Evolutionary conservation across 1,140 invertebrate species (phyloP).

Genomic region (Pteromalus puparum): DNA sequence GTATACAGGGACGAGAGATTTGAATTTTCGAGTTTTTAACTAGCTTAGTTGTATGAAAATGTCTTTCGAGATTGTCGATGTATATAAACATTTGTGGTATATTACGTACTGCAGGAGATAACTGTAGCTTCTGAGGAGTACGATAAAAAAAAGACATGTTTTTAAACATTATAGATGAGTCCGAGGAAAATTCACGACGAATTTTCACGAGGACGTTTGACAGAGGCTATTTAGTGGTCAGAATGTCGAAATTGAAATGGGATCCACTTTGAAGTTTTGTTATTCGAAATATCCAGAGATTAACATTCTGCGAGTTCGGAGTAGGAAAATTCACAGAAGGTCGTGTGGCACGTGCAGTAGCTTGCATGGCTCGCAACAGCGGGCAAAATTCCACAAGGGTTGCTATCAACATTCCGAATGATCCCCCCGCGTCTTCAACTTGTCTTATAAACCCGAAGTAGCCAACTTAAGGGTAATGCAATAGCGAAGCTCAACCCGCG

Average conservation of each 20-base stretch:
- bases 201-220: not conserved
- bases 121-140: too few species aligned
- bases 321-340: constrained; percentile 19
- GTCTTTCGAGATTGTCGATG: too few species aligned
- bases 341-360: constrained; percentile 10
- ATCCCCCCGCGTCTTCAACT: constrained; percentile 10
- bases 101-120: too few species aligned
- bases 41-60: too few species aligned
- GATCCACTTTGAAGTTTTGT: constrained; percentile 47
- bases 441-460: constrained; percentile 10
- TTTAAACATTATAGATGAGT: too few species aligned
- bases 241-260: constrained; percentile 30
- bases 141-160: too few species aligned
- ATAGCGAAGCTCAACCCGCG: not conserved
- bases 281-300: constrained; percentile 51
- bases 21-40: too few species aligned
- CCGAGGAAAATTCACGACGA: not conserved
- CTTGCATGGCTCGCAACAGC: constrained; percentile 6
- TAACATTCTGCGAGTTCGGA: constrained; percentile 46
- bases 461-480: not conserved
- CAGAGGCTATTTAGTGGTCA: not conserved
- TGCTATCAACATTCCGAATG: constrained; percentile 48
- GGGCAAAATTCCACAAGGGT: constrained; percentile 22
- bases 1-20: too few species aligned
- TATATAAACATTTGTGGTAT: too few species aligned